phyloP scores from a whole-genome alignment of 2,888 invertebrate genomes.

The Ceramica pisi region DNA sequence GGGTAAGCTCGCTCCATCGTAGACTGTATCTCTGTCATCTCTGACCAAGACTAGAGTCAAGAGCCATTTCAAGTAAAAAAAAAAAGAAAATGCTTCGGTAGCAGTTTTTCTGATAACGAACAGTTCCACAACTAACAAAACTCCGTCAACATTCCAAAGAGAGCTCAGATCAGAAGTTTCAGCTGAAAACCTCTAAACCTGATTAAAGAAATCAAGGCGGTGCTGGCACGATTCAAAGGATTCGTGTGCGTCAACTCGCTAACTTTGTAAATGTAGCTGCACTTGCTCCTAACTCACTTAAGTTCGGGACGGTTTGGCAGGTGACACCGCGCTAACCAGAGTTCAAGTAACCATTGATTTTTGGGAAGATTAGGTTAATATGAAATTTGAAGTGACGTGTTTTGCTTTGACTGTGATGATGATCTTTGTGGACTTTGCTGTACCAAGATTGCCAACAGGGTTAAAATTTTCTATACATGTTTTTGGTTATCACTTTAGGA shows the following conservation, averaged over 20 bases:
- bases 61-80: too few species aligned
- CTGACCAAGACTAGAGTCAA: too few species aligned
- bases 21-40: too few species aligned
- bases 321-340: conserved; percentile 15
- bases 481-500: too few species aligned
- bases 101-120: not conserved
- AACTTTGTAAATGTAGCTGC: conserved; percentile 67
- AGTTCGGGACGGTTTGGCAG: conserved; percentile 49
- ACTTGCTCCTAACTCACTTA: conserved; percentile 67
- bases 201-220: conserved; percentile 66
- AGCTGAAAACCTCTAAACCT: conserved; percentile 40
- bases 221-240: conserved; percentile 56
- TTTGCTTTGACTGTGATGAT: not conserved
- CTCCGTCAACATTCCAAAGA: conserved; percentile 18
- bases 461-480: too few species aligned
- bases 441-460: not conserved
- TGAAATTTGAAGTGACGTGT: not conserved
- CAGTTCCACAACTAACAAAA: conserved; percentile 18
- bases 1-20: too few species aligned
- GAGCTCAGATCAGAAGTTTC: conserved; percentile 35
- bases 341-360: not conserved
- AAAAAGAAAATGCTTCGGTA: too few species aligned
- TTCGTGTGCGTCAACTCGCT: conserved; percentile 57
- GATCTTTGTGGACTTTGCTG: not conserved
- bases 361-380: too few species aligned